Evolutionary conservation across 1,140 invertebrate species (phyloP).

Genomic region (Zaprionus africanus): DNA sequence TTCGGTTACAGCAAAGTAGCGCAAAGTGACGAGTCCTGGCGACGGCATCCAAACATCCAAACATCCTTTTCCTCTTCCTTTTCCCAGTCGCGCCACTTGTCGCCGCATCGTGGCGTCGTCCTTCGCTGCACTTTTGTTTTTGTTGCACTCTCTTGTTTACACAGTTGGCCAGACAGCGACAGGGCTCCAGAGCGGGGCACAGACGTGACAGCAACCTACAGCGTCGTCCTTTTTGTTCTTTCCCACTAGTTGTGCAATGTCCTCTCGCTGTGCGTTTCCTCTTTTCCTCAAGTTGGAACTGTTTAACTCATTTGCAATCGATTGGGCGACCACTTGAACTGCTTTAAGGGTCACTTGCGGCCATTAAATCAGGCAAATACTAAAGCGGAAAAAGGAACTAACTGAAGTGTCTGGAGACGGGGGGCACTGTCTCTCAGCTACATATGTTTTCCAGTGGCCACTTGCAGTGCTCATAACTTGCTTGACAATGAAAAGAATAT

Average conservation of each 20-base stretch:
- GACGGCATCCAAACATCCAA: neutral
- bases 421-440: neutral
- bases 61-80: conserved; percentile 32
- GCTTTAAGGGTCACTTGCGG: conserved; percentile 15
- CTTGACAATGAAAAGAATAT: neutral
- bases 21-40: conserved; percentile 35
- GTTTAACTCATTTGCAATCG: conserved; percentile 20
- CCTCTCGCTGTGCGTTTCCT: conserved; percentile 22
- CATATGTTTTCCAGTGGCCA: neutral
- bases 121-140: conserved; percentile 36
- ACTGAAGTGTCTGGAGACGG: no score
- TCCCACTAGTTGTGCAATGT: conserved; percentile 50
- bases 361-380: neutral
- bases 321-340: conserved; percentile 26
- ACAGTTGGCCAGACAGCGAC: conserved; percentile 45
- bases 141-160: conserved; percentile 55
- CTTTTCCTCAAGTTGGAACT: neutral
- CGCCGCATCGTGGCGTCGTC: conserved; percentile 22
- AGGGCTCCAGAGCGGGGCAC: neutral
- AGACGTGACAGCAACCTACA: conserved; percentile 2
- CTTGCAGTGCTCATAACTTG: neutral
- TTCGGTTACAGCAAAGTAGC: conserved; percentile 48
- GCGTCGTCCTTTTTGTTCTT: conserved; percentile 18
- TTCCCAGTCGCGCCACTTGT: conserved; percentile 50
- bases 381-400: neutral